Evolutionary conservation across 2,888 invertebrate species (phyloP).

Genomic region (Lampropteryx suffumata): DNA sequence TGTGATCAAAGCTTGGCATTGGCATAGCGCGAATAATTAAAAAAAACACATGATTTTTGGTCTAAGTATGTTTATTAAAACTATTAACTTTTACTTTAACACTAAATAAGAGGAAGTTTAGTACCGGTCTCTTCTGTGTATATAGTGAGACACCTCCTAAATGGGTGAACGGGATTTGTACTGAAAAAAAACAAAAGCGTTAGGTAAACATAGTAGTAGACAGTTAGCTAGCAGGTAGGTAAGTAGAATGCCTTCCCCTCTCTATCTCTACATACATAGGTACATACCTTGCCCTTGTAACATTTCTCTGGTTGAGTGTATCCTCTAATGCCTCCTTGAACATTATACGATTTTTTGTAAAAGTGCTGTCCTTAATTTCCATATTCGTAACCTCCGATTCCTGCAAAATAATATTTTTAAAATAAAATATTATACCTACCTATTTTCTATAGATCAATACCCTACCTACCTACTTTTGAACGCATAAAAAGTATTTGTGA

Average conservation of each 20-base stretch:
- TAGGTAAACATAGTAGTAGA: not conserved
- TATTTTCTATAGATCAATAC: too few species aligned
- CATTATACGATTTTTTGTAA: slow-evolving; percentile 59
- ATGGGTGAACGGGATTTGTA: slow-evolving; percentile 71
- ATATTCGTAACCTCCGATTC: slow-evolving; percentile 49
- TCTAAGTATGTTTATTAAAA: too few species aligned
- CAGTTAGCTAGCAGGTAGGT: not conserved
- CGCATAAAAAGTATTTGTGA: not conserved
- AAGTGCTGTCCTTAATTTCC: slow-evolving; percentile 60
- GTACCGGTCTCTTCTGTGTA: slow-evolving; percentile 42
- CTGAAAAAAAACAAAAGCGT: slow-evolving; percentile 43
- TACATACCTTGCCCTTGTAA: slow-evolving; percentile 51
- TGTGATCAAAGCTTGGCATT: too few species aligned
- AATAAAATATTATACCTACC: too few species aligned
- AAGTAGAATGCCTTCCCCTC: too few species aligned
- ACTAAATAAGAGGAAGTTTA: slow-evolving; percentile 47
- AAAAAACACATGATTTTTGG: too few species aligned
- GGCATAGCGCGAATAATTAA: too few species aligned
- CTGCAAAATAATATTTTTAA: slow-evolving; percentile 40
- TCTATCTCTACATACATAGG: not conserved
- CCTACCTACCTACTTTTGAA: too few species aligned
- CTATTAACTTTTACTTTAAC: not conserved
- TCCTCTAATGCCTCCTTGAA: slow-evolving; percentile 63
- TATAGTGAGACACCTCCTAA: slow-evolving; percentile 49
- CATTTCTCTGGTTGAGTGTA: slow-evolving; percentile 51